Evolutionary conservation across 2,888 invertebrate species (phyloP), one percentile per base, ranked within the genome.

Genomic region (Cybosia mesomella): DNA sequence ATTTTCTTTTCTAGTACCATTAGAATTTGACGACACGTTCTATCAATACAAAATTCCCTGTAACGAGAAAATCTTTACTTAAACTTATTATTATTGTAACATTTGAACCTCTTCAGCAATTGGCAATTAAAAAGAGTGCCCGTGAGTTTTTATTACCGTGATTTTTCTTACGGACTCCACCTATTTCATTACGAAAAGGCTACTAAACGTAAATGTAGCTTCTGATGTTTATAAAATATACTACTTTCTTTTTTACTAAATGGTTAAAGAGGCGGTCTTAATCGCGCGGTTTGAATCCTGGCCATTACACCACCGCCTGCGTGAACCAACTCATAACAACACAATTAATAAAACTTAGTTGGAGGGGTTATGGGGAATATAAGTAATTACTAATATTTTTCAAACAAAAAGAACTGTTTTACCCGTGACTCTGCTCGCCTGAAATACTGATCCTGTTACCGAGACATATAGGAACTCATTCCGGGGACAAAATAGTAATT

Each of bases 91-190:
- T 8, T 55, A 55, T 22, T 13, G 22, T 24, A 24, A 24, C 24
- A 49, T 13, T 32, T 58, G 11, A 58, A 11, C n/a, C 32, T n/a
- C 28, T 58, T 58, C 58, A 32, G 58, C 32, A n/a, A 58, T 58
- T 58, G 58, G 32, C n/a, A 58, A 34, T 58, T 58, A 58, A 58
- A 58, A 32, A 32, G 58, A 58, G 58, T 58, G 58, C 32, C 58
- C 32, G 28, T 58, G n/a, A 9, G 1, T 32, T 58, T 58, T 32
- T 58, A 58, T 28, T n/a, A 9, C 58, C 15, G 32, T 58, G 32
- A 58, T 58, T 32, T 32, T 34, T 58, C 58, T 34, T n/a, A 24
- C 32, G 34, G 18, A 9, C 9, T 32, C n/a, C 18, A 58, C 18
- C 24, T 13, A 58, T 34, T 32, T 3, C 28, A 34, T 58, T 58